Conservation (phyloP, 2,888 invertebrate species). For the Mythimna albipuncta region DNA sequence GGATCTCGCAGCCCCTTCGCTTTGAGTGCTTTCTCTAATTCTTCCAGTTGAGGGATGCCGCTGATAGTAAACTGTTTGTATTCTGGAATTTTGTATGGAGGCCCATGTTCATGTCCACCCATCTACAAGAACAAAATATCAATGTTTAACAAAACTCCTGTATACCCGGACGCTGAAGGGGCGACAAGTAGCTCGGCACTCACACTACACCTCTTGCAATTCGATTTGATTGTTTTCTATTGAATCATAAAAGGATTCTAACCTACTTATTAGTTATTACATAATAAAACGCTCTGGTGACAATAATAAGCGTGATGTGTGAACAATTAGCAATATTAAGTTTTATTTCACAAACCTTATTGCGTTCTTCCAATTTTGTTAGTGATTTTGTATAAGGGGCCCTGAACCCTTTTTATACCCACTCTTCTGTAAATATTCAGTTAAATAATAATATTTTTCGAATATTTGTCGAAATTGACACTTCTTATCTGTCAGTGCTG, state of each 20-base stretch:
- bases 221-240: not conserved
- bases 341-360: conserved; percentile 20
- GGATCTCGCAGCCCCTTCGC: conserved; percentile 95
- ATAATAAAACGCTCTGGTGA: conserved; percentile 61
- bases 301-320: not conserved
- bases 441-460: not conserved
- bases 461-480: conserved; percentile 14
- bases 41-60: conserved; percentile 92
- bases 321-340: not conserved
- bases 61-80: conserved; percentile 94
- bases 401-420: not conserved
- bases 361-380: not conserved
- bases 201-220: not conserved
- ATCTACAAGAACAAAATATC: conserved; percentile 65
- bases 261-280: conserved; percentile 68
- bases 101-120: conserved; percentile 81
- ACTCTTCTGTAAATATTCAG: not conserved
- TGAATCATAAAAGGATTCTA: conserved; percentile 60
- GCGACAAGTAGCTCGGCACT: not conserved
- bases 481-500: not conserved
- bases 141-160: not conserved
- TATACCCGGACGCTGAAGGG: too few species aligned
- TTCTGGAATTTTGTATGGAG: conserved; percentile 93
- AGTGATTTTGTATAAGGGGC: not conserved
- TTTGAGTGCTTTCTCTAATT: conserved; percentile 92